phyloP scores from a whole-genome alignment of 2,797 vertebrate species.

The Notolepis coatsorum region DNA sequence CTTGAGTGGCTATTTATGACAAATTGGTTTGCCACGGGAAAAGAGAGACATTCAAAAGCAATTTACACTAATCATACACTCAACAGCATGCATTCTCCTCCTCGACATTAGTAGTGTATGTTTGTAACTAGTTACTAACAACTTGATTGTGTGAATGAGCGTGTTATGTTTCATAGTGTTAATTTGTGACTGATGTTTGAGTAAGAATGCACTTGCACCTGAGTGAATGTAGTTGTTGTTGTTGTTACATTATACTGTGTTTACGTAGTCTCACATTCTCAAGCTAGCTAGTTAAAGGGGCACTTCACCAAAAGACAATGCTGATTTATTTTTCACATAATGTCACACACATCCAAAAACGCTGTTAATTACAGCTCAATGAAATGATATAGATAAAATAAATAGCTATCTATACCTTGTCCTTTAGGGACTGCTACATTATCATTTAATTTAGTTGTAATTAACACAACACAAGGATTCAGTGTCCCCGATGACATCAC shows the following conservation, averaged over 20 bases:
- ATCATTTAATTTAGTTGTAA: no score
- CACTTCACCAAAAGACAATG: no score
- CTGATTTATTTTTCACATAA: no score
- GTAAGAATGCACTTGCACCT: slow-evolving; percentile 83
- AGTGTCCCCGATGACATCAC: no score
- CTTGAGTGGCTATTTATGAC: slow-evolving; percentile 11
- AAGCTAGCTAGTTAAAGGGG: slow-evolving; percentile 70
- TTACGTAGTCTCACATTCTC: slow-evolving; percentile 69
- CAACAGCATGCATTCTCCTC: slow-evolving; percentile 60
- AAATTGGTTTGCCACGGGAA: slow-evolving; percentile 23
- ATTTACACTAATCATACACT: slow-evolving; percentile 31
- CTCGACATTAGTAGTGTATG: slow-evolving; percentile 54
- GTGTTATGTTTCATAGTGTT: slow-evolving; percentile 64
- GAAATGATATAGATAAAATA: background rate
- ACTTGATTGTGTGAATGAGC: slow-evolving; percentile 60
- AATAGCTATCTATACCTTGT: no score
- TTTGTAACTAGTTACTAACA: slow-evolving; percentile 64
- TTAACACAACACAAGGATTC: no score
- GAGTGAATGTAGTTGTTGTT: slow-evolving; percentile 82
- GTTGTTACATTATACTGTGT: slow-evolving; percentile 69
- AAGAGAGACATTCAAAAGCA: slow-evolving; percentile 23
- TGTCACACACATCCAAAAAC: no score
- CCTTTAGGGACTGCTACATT: no score
- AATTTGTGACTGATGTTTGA: slow-evolving; percentile 73
- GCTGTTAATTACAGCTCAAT: no score